phyloP scores from a whole-genome alignment of 2,797 vertebrate species.

The Fratercula arctica region DNA sequence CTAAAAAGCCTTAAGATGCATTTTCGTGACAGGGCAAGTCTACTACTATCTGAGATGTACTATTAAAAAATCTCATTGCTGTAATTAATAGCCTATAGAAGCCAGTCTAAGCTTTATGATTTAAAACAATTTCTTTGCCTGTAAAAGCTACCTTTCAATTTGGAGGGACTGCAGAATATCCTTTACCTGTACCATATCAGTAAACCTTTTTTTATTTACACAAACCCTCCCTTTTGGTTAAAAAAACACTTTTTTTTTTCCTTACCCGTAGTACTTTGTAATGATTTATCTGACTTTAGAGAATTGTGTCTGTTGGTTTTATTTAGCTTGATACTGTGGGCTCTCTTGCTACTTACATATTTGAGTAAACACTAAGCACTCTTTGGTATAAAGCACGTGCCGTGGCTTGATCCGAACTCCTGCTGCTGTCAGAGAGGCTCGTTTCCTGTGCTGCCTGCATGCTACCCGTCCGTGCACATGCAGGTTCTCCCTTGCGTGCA shows the following conservation, averaged over 20 bases:
- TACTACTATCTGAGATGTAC: not conserved
- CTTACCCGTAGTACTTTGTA: not conserved
- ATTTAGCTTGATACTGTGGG: not conserved
- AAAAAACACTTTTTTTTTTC: not conserved
- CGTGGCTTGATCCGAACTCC: not conserved
- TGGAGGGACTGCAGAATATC: not conserved
- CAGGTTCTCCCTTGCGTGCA: not conserved
- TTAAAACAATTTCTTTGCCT: not conserved
- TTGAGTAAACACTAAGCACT: not conserved
- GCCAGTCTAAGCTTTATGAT: not conserved
- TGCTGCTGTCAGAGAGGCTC: not conserved
- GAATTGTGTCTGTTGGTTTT: not conserved
- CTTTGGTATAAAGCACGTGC: not conserved
- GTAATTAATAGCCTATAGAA: not conserved
- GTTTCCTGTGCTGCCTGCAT: not conserved
- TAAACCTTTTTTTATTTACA: not conserved
- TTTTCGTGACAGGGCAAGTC: not conserved
- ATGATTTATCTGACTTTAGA: not conserved
- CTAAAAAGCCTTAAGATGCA: not conserved
- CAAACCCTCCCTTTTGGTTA: not conserved
- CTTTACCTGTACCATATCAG: not conserved
- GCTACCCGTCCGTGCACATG: not conserved
- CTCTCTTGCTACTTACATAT: not conserved
- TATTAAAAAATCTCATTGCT: not conserved
- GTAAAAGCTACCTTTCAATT: not conserved